Base-by-base conservation (phyloP, 2,797 vertebrate genomes). In the Microctenopoma stevenorrisi region DNA sequence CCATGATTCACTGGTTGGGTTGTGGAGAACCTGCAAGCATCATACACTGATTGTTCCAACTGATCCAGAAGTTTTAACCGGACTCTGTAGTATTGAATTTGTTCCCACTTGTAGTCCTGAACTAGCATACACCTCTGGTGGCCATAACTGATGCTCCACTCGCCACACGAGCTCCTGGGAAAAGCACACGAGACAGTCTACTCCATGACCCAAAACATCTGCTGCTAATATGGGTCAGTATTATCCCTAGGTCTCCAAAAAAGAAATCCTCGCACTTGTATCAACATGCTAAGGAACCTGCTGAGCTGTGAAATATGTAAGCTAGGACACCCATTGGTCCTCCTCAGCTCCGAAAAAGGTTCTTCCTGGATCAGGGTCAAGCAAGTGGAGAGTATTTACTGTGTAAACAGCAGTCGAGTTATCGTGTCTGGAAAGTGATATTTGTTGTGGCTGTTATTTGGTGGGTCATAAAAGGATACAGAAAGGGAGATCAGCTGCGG, bases 151-250 rank as follows among this genome's bases (percentile, higher is more conserved):
- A 49, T 72, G 10, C 61, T 70, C 60, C 58, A 52, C 77, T 63
- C 75, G 50, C 77, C 64, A 14, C 59, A 66, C 1, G 1, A 68
- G 50, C 71, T 37, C 67, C 73, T 79, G 76, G 80, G 76, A 87
- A 90, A 68, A 72, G 35, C 68, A 63, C 66, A 68, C 50, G 50
- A 62, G 67, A 74, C 38, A 8, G 54, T 80, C 54, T 42, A 13
- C 69, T 86, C 64, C n/a, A 4, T 82, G 90, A 88, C 82, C 85
- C 73, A 80, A 83, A 90, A 88, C 90, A 91, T 92, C 90, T 92
- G 90, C 87, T 79, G 88, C 85, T 86, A 82, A 90, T 88, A 72
- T 66, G 78, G 87, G 83, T 87, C 82, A 86, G 63, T 79, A 82
- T 82, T 63, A 77, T 79, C 79, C 65, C 13, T 72, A 16, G 54